Base-by-base conservation (phyloP, 1,140 invertebrate genomes). In the Caenorhabditis briggsae region DNA sequence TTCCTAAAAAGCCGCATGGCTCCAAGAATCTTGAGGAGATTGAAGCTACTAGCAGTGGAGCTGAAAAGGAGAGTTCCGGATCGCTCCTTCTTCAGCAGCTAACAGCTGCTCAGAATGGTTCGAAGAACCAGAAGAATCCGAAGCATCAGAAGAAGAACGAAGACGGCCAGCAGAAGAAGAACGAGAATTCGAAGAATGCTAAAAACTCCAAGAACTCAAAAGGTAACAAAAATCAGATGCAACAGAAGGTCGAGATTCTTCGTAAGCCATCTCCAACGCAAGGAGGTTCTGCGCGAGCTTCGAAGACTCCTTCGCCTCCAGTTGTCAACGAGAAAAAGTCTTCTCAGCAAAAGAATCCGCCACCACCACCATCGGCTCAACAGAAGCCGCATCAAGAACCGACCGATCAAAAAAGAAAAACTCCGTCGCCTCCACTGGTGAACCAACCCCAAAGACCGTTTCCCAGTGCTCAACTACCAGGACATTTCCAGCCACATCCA, bases 211-310 rank as follows among this genome's bases (percentile, higher is more conserved):
- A 65, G 33, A 16, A 33, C 12, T 65, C 61, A 5, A 41, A 65
- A 41, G 12, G 41, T 41, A 6, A 65, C 18, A 65, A 74, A 3
- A 74, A 74, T 5, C 43, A 46, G 18, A 74, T 41, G 16, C 64
- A 48, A 25, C 43, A n/a, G n/a, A 48, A 78, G 23, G 3, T 50
- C 12, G 70, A 78, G n/a, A 48, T 78, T 78, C 46, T 78, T n/a
- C 70, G 70, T 5, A 78, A 50, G n/a, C 33, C 64, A 70, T 43
- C 64, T 70, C 64, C 64, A 64, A 25, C 59, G 9, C 59, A 53
- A 53, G 12, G 16, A 53, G 50, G 16, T 2, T 16, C 11, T 11
- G 12, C 6, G 11, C 50, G 11, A 11, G 50, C 50, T 53, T 14
- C 16, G 33, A 33, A 33, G 33, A 33, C 33, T 33, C 33, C 33